These are phyloP conservation scores for Smutsia gigantea DNA, from an alignment of 2,797 vertebrate genomes.

Conservation along the genomic window DNA sequence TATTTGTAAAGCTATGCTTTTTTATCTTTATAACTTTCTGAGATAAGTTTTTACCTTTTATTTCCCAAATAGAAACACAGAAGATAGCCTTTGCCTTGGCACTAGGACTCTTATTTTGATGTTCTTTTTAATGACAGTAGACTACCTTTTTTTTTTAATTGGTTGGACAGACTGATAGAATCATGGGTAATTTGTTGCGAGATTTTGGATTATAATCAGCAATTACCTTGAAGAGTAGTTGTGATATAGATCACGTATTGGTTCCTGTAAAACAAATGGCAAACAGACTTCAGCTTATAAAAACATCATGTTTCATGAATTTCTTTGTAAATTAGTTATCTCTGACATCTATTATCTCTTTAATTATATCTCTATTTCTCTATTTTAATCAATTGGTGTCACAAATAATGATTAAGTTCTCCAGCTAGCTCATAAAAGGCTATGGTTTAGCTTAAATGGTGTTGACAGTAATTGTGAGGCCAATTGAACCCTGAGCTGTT, in stretches of 20 bases:
- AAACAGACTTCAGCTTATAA: background rate
- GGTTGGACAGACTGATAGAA: background rate
- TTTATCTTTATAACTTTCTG: background rate
- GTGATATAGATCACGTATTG: background rate
- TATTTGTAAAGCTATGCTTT: background rate
- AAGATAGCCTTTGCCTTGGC: background rate
- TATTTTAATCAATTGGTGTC: background rate
- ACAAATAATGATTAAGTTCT: background rate
- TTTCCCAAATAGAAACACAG: constrained; percentile 1
- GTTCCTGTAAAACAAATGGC: background rate
- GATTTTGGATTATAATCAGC: background rate
- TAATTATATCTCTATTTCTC: no score
- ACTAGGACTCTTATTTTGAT: background rate
- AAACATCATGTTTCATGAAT: background rate
- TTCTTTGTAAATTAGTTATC: background rate
- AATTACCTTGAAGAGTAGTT: background rate
- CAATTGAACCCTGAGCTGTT: background rate
- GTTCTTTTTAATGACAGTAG: background rate
- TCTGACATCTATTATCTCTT: background rate
- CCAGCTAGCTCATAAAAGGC: background rate
- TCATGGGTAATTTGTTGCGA: background rate
- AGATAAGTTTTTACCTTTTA: background rate
- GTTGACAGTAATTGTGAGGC: background rate
- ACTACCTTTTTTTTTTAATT: background rate
- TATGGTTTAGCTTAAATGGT: background rate